Conservation (phyloP, 2,888 invertebrate genomes). For the Thyatira batis region DNA sequence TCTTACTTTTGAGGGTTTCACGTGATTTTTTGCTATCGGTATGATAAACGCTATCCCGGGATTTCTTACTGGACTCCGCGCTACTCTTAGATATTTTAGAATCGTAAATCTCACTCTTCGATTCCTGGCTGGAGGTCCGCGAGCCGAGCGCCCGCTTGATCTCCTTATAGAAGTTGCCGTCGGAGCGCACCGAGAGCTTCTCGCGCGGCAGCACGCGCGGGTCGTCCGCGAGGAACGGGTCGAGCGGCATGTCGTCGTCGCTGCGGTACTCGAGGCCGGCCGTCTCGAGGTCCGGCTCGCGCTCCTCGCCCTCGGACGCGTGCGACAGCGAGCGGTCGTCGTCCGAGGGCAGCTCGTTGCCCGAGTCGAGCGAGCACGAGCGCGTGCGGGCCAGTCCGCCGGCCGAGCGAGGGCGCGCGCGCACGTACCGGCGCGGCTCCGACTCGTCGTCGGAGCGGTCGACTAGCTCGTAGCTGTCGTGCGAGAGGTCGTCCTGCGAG, state of each 20-base stretch:
- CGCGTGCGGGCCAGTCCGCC: constrained; percentile 72
- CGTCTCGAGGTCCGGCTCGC: constrained; percentile 83
- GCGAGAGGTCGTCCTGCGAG: constrained; percentile 93
- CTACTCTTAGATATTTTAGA: constrained; percentile 85
- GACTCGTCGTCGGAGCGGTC: constrained; percentile 88
- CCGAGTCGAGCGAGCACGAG: constrained; percentile 89
- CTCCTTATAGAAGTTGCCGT: constrained; percentile 87
- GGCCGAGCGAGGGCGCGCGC: background rate
- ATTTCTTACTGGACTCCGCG: constrained; percentile 85
- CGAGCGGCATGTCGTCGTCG: constrained; percentile 86
- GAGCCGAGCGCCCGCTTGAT: constrained; percentile 85
- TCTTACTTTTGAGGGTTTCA: constrained; percentile 84
- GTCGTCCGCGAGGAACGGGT: constrained; percentile 90
- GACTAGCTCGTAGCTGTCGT: constrained; percentile 93
- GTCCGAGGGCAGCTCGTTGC: constrained; percentile 89
- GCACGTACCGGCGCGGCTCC: background rate
- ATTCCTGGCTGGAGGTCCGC: constrained; percentile 87
- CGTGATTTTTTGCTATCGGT: constrained; percentile 86
- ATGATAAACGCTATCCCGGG: constrained; percentile 84
- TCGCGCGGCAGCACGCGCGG: constrained; percentile 88
- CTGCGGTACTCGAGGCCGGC: constrained; percentile 64
- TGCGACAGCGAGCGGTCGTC: constrained; percentile 84
- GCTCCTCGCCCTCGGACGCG: constrained; percentile 75
- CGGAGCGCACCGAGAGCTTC: constrained; percentile 87
- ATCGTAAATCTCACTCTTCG: constrained; percentile 86